Evolutionary conservation across 2,888 invertebrate species (phyloP).

Genomic region (Cylloceria caligata): DNA sequence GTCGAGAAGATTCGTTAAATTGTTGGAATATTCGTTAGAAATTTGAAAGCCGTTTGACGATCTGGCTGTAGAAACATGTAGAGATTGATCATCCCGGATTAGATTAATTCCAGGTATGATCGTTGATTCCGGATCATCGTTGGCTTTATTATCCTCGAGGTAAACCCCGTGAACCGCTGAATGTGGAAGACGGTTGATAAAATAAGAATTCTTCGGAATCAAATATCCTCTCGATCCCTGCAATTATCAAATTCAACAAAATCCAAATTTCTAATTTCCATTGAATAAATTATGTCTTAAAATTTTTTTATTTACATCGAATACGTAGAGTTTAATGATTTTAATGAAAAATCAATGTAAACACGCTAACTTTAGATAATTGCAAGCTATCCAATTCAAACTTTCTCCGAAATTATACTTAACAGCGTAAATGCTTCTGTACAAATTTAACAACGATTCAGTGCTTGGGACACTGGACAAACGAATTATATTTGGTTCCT

Average conservation of each 20-base stretch:
- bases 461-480: too few relatives aligned
- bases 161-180: constrained; percentile 20
- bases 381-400: too few relatives aligned
- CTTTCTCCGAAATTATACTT: too few relatives aligned
- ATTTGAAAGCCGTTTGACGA: neutral
- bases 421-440: too few relatives aligned
- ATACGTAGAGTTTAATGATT: neutral
- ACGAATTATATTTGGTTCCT: too few relatives aligned
- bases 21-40: neutral
- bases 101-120: neutral
- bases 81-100: neutral
- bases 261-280: neutral
- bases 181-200: constrained; percentile 4
- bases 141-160: neutral
- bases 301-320: neutral
- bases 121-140: constrained; percentile 5
- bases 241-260: neutral
- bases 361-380: too few relatives aligned
- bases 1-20: constrained; percentile 27
- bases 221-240: neutral
- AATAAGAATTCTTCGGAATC: neutral
- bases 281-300: too few relatives aligned
- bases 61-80: neutral
- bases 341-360: too few relatives aligned
- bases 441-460: too few relatives aligned